phyloP scores from a whole-genome alignment of 2,888 invertebrate species.

The Perizoma affinitatum region DNA sequence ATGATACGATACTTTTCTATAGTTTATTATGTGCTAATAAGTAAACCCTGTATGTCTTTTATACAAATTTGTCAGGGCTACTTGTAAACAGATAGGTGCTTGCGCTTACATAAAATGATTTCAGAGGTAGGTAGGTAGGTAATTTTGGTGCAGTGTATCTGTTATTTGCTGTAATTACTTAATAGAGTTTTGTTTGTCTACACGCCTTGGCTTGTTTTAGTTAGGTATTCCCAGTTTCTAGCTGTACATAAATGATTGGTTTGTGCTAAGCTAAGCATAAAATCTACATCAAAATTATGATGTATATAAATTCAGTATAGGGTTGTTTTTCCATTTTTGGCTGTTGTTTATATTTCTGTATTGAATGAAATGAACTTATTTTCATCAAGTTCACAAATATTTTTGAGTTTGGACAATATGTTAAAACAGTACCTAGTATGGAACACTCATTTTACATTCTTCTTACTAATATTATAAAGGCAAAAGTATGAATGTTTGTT shows the following conservation, averaged over 20 bases:
- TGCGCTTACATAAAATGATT: neutral
- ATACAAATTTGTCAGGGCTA: neutral
- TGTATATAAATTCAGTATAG: no score
- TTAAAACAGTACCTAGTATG: no score
- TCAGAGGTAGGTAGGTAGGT: neutral
- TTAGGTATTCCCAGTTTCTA: neutral
- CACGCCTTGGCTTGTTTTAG: neutral
- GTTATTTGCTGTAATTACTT: no score
- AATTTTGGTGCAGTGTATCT: conserved; percentile 10
- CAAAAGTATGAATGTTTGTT: no score
- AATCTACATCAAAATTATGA: no score
- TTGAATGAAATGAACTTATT: neutral
- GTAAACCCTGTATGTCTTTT: conserved; percentile 5
- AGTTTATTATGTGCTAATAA: neutral
- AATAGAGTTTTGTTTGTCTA: no score
- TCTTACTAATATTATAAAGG: no score
- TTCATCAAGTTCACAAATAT: neutral
- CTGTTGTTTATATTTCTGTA: no score
- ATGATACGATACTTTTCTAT: neutral
- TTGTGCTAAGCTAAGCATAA: no score
- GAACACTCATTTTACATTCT: no score
- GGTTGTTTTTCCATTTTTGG: no score
- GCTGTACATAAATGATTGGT: no score
- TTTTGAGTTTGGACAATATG: neutral
- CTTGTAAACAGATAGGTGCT: neutral